Evolutionary conservation across 2,888 invertebrate genomes (phyloP).

Genomic region (Pristionchus arcanus): DNA sequence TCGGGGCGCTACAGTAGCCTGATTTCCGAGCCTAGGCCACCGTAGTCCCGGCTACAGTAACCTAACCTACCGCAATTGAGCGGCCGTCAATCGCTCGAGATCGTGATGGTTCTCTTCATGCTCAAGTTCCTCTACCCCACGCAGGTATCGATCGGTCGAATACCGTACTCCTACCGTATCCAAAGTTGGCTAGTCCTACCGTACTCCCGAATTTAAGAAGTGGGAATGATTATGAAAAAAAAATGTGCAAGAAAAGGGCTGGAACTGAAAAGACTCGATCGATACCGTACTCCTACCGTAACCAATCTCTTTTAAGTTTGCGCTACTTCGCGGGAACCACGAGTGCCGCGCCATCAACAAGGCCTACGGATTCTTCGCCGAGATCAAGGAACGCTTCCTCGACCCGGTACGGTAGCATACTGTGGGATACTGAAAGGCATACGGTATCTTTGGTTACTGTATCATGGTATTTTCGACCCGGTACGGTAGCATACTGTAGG

Average conservation of each 20-base stretch:
- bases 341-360: slow-evolving; percentile 46
- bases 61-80: background rate
- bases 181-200: no score
- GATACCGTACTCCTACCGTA: background rate
- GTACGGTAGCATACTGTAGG: no score
- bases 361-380: background rate
- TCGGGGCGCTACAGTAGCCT: background rate
- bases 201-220: no score
- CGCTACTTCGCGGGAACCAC: slow-evolving; percentile 53
- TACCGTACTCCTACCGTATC: background rate
- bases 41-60: background rate
- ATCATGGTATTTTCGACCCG: no score
- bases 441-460: no score
- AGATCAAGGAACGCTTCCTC: background rate
- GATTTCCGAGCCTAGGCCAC: background rate
- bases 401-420: background rate
- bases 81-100: slow-evolving; percentile 16
- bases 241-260: no score
- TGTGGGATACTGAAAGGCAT: background rate
- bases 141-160: background rate
- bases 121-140: slow-evolving; percentile 48
- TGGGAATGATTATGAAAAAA: no score
- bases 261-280: no score
- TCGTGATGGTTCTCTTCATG: slow-evolving; percentile 45
- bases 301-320: background rate